Evolutionary conservation across 30 jellyfish, hydroid and myxozoan species (phyloP), one percentile per base, ranked within the genome.

Genomic region (Pelagia noctiluca): DNA sequence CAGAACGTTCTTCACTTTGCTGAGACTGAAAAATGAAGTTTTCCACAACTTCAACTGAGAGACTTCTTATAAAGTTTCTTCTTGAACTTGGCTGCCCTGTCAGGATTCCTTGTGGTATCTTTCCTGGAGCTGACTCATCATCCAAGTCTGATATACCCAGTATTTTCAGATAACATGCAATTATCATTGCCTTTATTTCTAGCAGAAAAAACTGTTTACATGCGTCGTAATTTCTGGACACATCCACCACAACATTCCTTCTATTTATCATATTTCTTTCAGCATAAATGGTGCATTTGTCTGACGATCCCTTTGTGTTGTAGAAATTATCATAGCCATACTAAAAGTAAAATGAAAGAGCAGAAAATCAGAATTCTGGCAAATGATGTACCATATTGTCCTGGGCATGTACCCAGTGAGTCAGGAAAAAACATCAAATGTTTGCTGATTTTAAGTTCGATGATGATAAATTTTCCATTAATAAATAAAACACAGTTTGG

Each of bases 1-100:
- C 35, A 5, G 48, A 34, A 26, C 48, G 50, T 24, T 16, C 50
- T 34, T 32, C 50, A 37, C 35, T 67, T 67, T 37, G 48, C 60
- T 37, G 48, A 22, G 48, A 34, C 80, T 67, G 80, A 18, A 67
- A 34, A 67, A 67, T 67, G 50, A 67, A 67, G 1, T 47, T 67
- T 28, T 67, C 80, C 26, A 67, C 80, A 67, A 67, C 80, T 37
- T 67, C 80, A 67, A 34, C 80, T 24, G 80, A 67, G 50, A 67
- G 60, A 24, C 80, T 67, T 23, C 50, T 29, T 28, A 67, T 16
- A 47, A 67, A 67, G 32, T 29, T 67, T 67, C 61, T 67, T 67
- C 50, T 67, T 67, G 28, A 25, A 34, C 35, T 31, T 31, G 80
- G 80, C 62, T 67, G 32, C 23, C 48, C 57, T 42, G 8, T 42